These are phyloP conservation scores for Myotis pilosus DNA, from an alignment of 2,797 vertebrate species.

Conservation along the genomic window DNA sequence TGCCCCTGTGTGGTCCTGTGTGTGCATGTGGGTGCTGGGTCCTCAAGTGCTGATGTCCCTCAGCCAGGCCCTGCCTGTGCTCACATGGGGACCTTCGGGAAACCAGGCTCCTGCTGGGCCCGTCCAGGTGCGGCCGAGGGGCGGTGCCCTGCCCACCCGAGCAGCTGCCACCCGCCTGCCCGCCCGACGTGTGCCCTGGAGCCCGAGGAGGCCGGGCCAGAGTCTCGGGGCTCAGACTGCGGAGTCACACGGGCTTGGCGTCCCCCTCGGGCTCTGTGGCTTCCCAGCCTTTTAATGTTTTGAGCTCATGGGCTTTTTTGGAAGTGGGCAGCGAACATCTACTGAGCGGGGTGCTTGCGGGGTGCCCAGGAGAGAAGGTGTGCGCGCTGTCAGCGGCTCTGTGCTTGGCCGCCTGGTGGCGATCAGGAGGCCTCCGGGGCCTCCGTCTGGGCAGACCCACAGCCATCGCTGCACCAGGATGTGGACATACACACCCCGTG, in stretches of 20 bases:
- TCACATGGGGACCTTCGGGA: rapidly evolving
- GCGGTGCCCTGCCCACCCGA: background rate
- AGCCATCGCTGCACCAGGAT: rapidly evolving
- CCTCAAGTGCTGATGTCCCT: background rate
- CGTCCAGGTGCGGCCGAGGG: background rate
- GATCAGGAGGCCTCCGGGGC: background rate
- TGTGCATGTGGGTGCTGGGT: background rate
- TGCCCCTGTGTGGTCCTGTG: background rate
- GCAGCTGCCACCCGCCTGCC: too few species aligned
- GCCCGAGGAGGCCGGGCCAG: background rate
- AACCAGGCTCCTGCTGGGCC: rapidly evolving
- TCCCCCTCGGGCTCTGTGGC: background rate
- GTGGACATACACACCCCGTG: background rate
- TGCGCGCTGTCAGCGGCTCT: background rate
- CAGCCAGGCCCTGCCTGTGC: background rate
- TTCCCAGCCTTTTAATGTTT: background rate
- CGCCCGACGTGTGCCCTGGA: background rate
- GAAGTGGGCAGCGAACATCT: background rate
- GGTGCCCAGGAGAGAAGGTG: background rate
- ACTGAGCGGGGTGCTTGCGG: rapidly evolving
- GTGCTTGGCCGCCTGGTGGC: background rate
- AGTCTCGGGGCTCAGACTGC: background rate
- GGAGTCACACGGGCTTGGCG: background rate
- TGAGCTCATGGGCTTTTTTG: background rate
- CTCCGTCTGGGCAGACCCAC: too few species aligned